Conservation (phyloP, 2,888 invertebrate genomes). For the Gonocerus acuteangulatus region DNA sequence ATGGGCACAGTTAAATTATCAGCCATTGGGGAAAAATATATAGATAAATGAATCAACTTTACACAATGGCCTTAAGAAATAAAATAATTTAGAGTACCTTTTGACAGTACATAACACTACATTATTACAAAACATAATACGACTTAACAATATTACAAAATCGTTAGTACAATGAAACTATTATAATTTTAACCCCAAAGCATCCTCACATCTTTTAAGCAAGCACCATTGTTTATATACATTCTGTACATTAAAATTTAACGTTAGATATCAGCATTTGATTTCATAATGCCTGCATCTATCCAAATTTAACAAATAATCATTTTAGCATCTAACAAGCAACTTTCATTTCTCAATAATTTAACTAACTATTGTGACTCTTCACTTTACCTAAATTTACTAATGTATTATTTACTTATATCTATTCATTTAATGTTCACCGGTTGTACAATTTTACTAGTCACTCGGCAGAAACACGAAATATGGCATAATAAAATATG, state of each 20-base stretch:
- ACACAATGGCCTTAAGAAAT: constrained; percentile 3
- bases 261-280: constrained; percentile 10
- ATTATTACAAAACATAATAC: constrained; percentile 12
- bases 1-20: constrained; percentile 18
- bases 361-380: constrained; percentile 12
- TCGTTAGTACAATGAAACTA: constrained; percentile 24
- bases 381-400: constrained; percentile 15
- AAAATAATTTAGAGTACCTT: constrained; percentile 22
- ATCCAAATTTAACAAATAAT: constrained; percentile 18
- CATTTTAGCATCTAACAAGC: constrained; percentile 25
- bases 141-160: constrained; percentile 16
- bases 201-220: constrained; percentile 26
- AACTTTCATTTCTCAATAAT: constrained; percentile 1
- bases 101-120: constrained; percentile 4
- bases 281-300: neutral
- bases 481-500: constrained; percentile 24
- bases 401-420: constrained; percentile 14
- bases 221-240: constrained; percentile 31
- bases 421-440: constrained; percentile 13
- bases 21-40: neutral
- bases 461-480: constrained; percentile 12
- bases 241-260: constrained; percentile 30
- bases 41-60: constrained; percentile 9
- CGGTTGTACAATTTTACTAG: constrained; percentile 8
- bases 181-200: constrained; percentile 27